phyloP scores from a whole-genome alignment of 2,113 vertebrate genomes.

The Channa maculata region DNA sequence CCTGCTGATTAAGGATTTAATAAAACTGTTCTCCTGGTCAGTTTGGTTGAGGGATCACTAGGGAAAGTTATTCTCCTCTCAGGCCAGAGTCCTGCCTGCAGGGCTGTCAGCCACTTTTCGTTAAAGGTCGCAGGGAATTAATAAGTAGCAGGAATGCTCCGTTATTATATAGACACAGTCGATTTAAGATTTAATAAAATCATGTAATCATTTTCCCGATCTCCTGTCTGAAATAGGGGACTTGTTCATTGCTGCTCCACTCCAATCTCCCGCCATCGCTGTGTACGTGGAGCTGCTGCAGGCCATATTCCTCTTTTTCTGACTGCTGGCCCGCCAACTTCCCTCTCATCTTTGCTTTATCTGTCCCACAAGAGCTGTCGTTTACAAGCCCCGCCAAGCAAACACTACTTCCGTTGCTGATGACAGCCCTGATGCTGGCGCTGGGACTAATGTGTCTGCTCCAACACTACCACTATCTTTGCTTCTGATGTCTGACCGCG shows the following conservation, averaged over 20 bases:
- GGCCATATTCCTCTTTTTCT: not conserved
- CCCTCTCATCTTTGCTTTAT: slow-evolving; percentile 56
- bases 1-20: slow-evolving; percentile 21
- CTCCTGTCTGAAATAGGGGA: slow-evolving; percentile 7
- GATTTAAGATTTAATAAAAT: not conserved
- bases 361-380: slow-evolving; percentile 48
- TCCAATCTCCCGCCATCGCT: slow-evolving; percentile 7
- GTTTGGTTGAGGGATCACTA: slow-evolving; percentile 2
- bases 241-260: not conserved
- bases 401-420: slow-evolving; percentile 36
- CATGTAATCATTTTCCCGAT: not conserved
- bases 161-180: no score
- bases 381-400: slow-evolving; percentile 51
- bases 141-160: not conserved
- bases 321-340: slow-evolving; percentile 1
- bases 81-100: not conserved
- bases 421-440: slow-evolving; percentile 53
- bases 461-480: slow-evolving; percentile 37
- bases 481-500: slow-evolving; percentile 26
- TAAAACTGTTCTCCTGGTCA: slow-evolving; percentile 10
- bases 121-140: not conserved
- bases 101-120: not conserved
- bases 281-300: not conserved
- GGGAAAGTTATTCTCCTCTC: not conserved
- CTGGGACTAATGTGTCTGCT: slow-evolving; percentile 52